These are phyloP conservation scores for Suillia variegata DNA, from an alignment of 2,888 invertebrate genomes.

Conservation along the genomic window DNA sequence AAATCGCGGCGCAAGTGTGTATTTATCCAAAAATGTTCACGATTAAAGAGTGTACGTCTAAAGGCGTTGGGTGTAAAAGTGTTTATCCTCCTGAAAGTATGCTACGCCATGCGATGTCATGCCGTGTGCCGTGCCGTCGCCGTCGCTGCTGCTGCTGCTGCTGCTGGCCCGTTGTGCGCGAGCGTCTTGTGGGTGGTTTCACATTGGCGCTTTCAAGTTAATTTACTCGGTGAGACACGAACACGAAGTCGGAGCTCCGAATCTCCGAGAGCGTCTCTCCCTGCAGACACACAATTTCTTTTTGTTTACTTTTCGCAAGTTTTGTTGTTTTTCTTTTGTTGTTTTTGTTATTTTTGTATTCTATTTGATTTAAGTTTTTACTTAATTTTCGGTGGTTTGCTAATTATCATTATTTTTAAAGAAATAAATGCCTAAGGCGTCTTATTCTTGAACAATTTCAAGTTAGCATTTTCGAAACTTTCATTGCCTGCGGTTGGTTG, in stretches of 20 bases:
- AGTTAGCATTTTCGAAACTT: neutral
- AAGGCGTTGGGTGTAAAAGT: slow-evolving; percentile 7
- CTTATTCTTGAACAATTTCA: slow-evolving; percentile 16
- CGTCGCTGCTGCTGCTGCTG: slow-evolving; percentile 13
- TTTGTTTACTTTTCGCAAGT: slow-evolving; percentile 48
- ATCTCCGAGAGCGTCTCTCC: neutral
- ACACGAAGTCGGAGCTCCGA: too few relatives aligned
- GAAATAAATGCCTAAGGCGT: slow-evolving; percentile 47
- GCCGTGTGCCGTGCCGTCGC: slow-evolving; percentile 9
- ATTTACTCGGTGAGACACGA: slow-evolving; percentile 51
- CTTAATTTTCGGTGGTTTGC: slow-evolving; percentile 35
- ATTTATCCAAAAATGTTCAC: too few relatives aligned
- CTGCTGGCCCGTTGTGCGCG: slow-evolving; percentile 15
- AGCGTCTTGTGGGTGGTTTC: slow-evolving; percentile 34
- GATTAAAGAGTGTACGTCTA: neutral
- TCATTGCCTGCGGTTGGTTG: slow-evolving; percentile 19
- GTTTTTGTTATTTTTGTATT: slow-evolving; percentile 25
- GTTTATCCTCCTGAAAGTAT: slow-evolving; percentile 20
- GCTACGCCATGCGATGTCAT: too few relatives aligned
- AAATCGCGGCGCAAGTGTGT: neutral
- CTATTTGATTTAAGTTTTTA: slow-evolving; percentile 9
- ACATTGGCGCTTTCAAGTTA: slow-evolving; percentile 49
- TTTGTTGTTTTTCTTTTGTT: slow-evolving; percentile 44
- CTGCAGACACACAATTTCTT: slow-evolving; percentile 11
- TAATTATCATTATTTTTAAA: slow-evolving; percentile 54